Percentiles rank a stretch among this genome's conserved stretches.
These are phyloP conservation scores for Maniola hyperantus DNA, from an alignment of 2,888 invertebrate genomes.

Conservation along the genomic window DNA sequence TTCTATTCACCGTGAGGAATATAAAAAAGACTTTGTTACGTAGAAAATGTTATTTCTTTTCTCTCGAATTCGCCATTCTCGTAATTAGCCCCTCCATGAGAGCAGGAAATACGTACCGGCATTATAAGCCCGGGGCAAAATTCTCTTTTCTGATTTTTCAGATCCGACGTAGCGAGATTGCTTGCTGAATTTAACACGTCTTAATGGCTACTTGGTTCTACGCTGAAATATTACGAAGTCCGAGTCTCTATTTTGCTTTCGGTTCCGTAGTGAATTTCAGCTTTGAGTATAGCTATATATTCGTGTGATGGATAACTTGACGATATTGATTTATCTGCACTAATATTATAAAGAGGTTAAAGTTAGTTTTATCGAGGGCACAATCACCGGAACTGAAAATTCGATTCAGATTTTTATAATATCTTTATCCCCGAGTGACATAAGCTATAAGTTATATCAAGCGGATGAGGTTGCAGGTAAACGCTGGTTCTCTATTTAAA, in stretches of 20 bases:
- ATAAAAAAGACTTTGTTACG: conserved; percentile 23
- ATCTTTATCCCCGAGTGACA: too few species aligned
- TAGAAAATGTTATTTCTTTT: conserved; percentile 44
- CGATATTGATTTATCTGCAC: background rate
- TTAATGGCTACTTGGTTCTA: conserved; percentile 48
- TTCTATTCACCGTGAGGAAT: conserved; percentile 27
- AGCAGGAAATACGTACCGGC: conserved; percentile 43
- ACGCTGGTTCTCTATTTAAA: too few species aligned
- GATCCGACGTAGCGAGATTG: conserved; percentile 47
- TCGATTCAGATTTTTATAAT: too few species aligned
- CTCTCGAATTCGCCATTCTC: conserved; percentile 53
- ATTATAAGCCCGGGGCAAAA: conserved; percentile 47
- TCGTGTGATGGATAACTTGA: too few species aligned
- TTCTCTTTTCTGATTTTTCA: conserved; percentile 46
- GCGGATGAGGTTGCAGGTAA: too few species aligned
- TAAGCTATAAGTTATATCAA: too few species aligned
- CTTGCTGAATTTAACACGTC: conserved; percentile 46
- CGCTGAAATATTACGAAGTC: conserved; percentile 38
- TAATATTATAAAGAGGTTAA: too few species aligned
- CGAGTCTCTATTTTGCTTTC: background rate
- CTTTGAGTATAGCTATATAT: too few species aligned
- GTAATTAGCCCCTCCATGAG: conserved; percentile 47
- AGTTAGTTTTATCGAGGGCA: too few species aligned
- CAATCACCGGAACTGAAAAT: too few species aligned
- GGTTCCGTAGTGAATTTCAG: conserved; percentile 9